Base-by-base conservation (phyloP, 2,888 invertebrate species). In the Cancer borealis region DNA sequence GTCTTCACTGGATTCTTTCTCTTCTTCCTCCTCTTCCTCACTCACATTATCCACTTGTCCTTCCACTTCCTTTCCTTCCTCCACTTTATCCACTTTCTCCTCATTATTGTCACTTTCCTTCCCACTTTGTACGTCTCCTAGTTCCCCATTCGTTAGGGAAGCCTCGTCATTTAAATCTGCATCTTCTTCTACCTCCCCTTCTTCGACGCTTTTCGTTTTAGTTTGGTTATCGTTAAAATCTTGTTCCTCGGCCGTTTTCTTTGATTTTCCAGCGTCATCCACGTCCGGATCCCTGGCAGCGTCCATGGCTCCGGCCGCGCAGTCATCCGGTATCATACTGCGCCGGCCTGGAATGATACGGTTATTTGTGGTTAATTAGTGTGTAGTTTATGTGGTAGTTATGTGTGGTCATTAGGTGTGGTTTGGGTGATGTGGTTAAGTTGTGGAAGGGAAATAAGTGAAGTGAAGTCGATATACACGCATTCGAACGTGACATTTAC, bases 241-340 rank as follows among this genome's bases (percentile, higher is more conserved):
- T 46, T 95, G 92, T 45, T 92, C 94, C 47, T 91, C 92, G 21
- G 92, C 91, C 87, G 92, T 94, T 92, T 94, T 94, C 94, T 94
- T 94, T 47, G 94, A 89, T 30, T 94, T 94, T 49, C 84, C 90
- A 17, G 66, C 66, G 79, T 94, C 94, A n/a, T 94, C 94, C 89
- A 94, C 88, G 47, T 94, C 94, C 93, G 92, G 91, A 87, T 93
- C 94, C 94, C 92, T 94, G 94, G 91, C 73, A 49, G 94, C 88
- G 94, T 95, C 94, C 94, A 95, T 95, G 91, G 93, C 94, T 95
- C 92, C 93, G 94, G 93, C 94, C 92, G 84, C 93, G 66, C 54
- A 95, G 66, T 95, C 94, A 95, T 95, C 94, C 88, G 94, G 94
- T 91, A 93, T 95, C 94, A 95, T 95, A 87, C 91, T 95, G 91